phyloP scores from a whole-genome alignment of 2,888 invertebrate genomes.

The Pammene fasciana region DNA sequence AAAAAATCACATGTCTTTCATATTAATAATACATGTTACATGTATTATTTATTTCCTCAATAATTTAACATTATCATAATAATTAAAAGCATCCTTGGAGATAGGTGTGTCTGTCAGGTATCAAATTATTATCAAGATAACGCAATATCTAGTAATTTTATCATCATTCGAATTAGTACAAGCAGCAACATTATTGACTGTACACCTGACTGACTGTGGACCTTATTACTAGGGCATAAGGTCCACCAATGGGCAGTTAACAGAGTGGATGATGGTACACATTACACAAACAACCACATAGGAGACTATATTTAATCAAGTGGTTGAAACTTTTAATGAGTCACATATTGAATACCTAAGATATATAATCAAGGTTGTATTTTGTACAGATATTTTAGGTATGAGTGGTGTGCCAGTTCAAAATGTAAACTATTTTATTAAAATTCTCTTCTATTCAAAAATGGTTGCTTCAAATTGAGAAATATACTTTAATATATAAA shows the following conservation, averaged over 20 bases:
- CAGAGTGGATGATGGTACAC: too few relatives aligned
- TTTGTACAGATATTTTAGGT: not conserved
- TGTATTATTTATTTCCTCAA: not conserved
- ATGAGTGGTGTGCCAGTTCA: too few relatives aligned
- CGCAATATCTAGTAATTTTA: not conserved
- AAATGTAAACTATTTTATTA: too few relatives aligned
- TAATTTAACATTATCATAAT: not conserved
- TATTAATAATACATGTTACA: not conserved
- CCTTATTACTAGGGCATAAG: too few relatives aligned
- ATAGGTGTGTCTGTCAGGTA: not conserved
- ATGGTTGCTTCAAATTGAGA: too few relatives aligned
- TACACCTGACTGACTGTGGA: too few relatives aligned
- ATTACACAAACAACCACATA: not conserved
- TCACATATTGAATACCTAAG: constrained; percentile 14
- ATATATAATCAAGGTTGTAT: constrained; percentile 6
- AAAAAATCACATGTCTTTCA: not conserved
- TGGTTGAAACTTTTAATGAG: constrained; percentile 12
- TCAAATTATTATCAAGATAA: not conserved
- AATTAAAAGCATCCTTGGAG: not conserved
- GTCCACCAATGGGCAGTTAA: too few relatives aligned
- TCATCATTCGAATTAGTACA: constrained; percentile 5
- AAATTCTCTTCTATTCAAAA: too few relatives aligned
- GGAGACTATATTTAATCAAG: constrained; percentile 24
- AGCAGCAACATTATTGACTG: too few relatives aligned
- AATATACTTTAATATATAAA: too few relatives aligned